Evolutionary conservation across 2,888 invertebrate species (phyloP).

Genomic region (Scelioninae gen. 1): DNA sequence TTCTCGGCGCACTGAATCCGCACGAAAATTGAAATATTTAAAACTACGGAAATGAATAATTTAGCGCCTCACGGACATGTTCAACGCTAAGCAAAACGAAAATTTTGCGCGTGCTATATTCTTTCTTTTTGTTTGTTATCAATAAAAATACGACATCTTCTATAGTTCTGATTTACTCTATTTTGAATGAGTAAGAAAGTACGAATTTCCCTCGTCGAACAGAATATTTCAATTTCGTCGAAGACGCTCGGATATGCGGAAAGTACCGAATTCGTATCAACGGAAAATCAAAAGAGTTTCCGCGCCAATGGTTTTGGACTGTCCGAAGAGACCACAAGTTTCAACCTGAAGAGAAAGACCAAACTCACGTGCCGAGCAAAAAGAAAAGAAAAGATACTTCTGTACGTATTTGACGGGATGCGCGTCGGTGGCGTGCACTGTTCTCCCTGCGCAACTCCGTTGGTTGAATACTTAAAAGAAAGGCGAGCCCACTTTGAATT

Average conservation of each 20-base stretch:
- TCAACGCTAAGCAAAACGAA: slow-evolving; percentile 35
- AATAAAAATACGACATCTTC: slow-evolving; percentile 50
- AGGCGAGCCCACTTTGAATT: slow-evolving; percentile 78
- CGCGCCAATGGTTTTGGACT: slow-evolving; percentile 45
- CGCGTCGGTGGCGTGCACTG: slow-evolving; percentile 6
- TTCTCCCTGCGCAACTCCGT: slow-evolving; percentile 65
- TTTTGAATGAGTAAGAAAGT: slow-evolving; percentile 54
- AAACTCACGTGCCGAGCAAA: neutral
- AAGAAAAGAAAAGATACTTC: slow-evolving; percentile 14
- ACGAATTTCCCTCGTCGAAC: slow-evolving; percentile 51
- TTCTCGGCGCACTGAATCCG: slow-evolving; percentile 3
- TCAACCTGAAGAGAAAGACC: slow-evolving; percentile 14
- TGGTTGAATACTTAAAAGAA: slow-evolving; percentile 77
- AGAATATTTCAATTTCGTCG: slow-evolving; percentile 62
- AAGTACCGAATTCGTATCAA: slow-evolving; percentile 55
- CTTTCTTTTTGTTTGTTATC: slow-evolving; percentile 24
- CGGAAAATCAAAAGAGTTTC: slow-evolving; percentile 64
- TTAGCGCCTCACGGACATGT: slow-evolving; percentile 4
- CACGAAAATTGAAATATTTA: slow-evolving; percentile 55
- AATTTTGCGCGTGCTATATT: slow-evolving; percentile 4
- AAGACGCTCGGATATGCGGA: slow-evolving; percentile 34
- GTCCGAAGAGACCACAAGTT: slow-evolving; percentile 48
- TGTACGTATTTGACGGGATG: slow-evolving; percentile 14
- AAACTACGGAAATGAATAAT: slow-evolving; percentile 43
- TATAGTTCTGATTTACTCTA: slow-evolving; percentile 49